Evolutionary conservation across 1,140 invertebrate genomes (phyloP), one percentile per base, ranked within the genome.

Genomic region (Panulirus ornatus): DNA sequence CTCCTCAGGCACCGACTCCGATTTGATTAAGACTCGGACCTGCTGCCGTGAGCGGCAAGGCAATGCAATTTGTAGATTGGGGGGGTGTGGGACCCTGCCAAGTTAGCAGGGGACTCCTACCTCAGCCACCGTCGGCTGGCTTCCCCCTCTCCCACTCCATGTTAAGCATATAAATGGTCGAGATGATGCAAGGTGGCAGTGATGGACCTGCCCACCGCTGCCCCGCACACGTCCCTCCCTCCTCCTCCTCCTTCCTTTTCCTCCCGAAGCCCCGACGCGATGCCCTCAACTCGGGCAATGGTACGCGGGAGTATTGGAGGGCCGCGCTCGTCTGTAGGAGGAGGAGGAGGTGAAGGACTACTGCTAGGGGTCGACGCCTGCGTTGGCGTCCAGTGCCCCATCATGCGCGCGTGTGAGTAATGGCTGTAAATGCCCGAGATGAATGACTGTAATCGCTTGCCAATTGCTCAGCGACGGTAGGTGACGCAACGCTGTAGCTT

Each of bases 1-100:
- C 84, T 87, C 85, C 73, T 87, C 85, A 79, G 85, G 85, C 85
- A 78, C 73, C 85, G 54, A 87, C 85, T 86, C 73, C 85, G 85
- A 87, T 87, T 87, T 87, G 85, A 87, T 87, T 87, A 87, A 87
- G 85, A 87, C 85, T 87, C 85, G 85, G 85, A 87, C 85, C 79
- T 42, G 54, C 40, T 51, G n/a, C 84, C 85, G 85, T 87, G 85
- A 87, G 75, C 85, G 75, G 85, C 73, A 87, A 87, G 85, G 73
- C 85, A 87, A 87, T 87, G 85, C 54, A 79, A 79, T 87, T 87
- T 87, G 85, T 58, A 66, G 85, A 87, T 78, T 78, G 85, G 73
- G 85, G 38, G n/a, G n/a, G n/a, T n/a, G n/a, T n/a, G 85, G 73
- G 54, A 58, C 70, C 51, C 73, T 51, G 73, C 54, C 85, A 78